These are phyloP conservation scores for Lutjanus argentimaculatus DNA, from an alignment of 2,797 vertebrate species.

Conservation along the genomic window DNA sequence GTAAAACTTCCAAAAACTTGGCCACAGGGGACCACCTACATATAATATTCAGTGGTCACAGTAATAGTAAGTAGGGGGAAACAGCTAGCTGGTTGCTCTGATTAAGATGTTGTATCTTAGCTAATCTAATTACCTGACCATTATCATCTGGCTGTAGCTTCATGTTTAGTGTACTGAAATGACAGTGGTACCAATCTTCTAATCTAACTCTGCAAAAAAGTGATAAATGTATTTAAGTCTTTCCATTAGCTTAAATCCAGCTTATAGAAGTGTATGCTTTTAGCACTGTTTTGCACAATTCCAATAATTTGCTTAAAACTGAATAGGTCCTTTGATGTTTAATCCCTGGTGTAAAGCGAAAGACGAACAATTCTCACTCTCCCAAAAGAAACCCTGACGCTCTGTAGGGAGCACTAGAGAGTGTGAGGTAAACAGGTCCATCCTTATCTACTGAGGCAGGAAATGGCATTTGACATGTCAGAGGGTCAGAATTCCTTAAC, in stretches of 20 bases:
- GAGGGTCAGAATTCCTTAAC: slow-evolving; percentile 71
- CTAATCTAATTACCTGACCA: not conserved
- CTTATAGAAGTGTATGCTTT: not conserved
- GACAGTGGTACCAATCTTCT: too few species aligned
- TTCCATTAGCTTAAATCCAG: not conserved
- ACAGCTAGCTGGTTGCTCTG: too few species aligned
- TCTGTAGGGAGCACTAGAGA: slow-evolving; percentile 9
- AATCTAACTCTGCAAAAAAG: not conserved
- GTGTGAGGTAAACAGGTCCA: slow-evolving; percentile 56
- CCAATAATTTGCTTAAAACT: not conserved
- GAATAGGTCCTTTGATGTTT: slow-evolving; percentile 1
- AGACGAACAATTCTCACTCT: not conserved
- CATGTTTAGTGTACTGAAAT: not conserved
- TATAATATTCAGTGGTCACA: too few species aligned
- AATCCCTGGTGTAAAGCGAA: not conserved
- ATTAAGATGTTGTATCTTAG: not conserved
- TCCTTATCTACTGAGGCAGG: slow-evolving; percentile 59
- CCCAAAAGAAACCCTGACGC: slow-evolving; percentile 10
- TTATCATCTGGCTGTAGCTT: not conserved
- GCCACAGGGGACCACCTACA: too few species aligned
- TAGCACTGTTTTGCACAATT: not conserved
- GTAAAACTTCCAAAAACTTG: too few species aligned
- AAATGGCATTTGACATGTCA: slow-evolving; percentile 73
- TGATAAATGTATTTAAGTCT: not conserved
- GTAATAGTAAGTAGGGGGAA: too few species aligned